Conservation (phyloP, 2,797 vertebrate species). For the Mastacembelus armatus region DNA sequence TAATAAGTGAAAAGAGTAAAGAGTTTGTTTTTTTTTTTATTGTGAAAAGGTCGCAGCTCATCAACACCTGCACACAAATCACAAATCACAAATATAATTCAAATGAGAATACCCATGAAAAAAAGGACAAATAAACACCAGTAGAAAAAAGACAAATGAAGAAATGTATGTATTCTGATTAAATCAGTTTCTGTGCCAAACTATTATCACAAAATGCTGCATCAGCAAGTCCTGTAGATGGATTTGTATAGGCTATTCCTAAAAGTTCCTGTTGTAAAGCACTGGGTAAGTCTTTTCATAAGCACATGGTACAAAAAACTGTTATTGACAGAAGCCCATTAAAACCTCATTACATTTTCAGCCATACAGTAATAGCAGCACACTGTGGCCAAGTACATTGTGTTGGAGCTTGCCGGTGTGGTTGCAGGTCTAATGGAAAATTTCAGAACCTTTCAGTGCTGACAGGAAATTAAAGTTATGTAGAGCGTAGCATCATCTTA, state of each 20-base stretch:
- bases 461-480: constrained; percentile 39
- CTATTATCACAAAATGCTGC: background rate
- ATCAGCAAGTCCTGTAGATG: background rate
- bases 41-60: background rate
- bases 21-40: no score
- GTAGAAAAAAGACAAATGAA: no score
- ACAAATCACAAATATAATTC: no score
- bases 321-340: constrained; percentile 62
- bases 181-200: no score
- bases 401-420: constrained; percentile 26
- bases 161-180: no score
- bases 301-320: constrained; percentile 28
- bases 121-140: no score
- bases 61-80: background rate
- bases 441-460: constrained; percentile 36
- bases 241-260: constrained; percentile 5
- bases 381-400: constrained; percentile 38
- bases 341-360: constrained; percentile 58
- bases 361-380: constrained; percentile 35
- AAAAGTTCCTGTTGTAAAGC: background rate
- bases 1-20: no score
- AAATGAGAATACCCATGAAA: no score
- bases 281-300: constrained; percentile 24
- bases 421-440: constrained; percentile 59
- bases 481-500: background rate